Evolutionary conservation across 1,140 invertebrate species (phyloP).

Genomic region (Drosophila sproati): DNA sequence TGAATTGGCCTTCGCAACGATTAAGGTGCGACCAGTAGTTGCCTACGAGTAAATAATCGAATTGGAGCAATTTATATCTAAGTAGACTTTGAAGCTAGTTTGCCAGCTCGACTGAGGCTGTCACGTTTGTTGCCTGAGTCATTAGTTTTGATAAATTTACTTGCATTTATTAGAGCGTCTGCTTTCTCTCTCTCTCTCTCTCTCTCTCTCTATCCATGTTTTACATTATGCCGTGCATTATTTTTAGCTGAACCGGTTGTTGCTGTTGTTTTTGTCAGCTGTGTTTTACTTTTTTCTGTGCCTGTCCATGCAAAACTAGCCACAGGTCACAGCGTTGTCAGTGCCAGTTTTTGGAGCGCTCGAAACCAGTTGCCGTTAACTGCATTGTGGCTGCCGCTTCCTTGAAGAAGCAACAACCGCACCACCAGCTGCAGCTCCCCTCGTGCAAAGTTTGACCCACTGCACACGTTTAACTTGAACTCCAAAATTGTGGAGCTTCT

Average conservation of each 20-base stretch:
- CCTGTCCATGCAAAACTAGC: constrained; percentile 52
- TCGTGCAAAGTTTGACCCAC: constrained; percentile 71
- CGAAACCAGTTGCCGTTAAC: constrained; percentile 77
- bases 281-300: constrained; percentile 10
- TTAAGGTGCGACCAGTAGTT: constrained; percentile 66
- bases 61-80: constrained; percentile 57
- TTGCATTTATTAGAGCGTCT: constrained; percentile 5
- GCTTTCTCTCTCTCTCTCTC: neutral
- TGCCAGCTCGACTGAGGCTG: constrained; percentile 21
- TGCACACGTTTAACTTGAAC: constrained; percentile 83
- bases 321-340: constrained; percentile 66
- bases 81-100: constrained; percentile 31
- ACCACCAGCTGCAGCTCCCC: constrained; percentile 27
- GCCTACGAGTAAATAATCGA: constrained; percentile 71
- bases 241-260: constrained; percentile 74
- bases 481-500: constrained; percentile 58
- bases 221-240: constrained; percentile 31
- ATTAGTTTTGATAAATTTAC: constrained; percentile 55
- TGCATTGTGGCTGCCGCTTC: constrained; percentile 65
- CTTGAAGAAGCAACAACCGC: constrained; percentile 61
- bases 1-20: constrained; percentile 49
- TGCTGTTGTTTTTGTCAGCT: constrained; percentile 31
- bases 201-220: neutral
- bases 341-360: constrained; percentile 46
- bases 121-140: constrained; percentile 32